Base-by-base conservation (phyloP, 37 sponge, comb jelly and placozoan genomes). In the Chondrilla cf. caribensis region DNA sequence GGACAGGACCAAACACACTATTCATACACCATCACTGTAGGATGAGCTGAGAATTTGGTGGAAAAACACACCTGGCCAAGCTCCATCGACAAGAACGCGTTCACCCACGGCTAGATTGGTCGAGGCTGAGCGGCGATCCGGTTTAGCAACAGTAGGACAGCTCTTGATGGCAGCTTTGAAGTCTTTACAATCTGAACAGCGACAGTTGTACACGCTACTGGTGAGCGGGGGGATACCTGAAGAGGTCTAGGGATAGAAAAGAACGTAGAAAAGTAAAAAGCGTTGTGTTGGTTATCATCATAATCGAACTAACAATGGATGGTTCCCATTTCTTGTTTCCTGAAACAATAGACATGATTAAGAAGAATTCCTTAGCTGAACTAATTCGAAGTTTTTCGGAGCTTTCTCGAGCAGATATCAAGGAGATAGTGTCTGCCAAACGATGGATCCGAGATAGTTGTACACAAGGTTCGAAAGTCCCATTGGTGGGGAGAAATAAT, bases 21-120 rank as follows among this genome's bases (percentile, higher is more conserved):
- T 55, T n/a, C 21, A 32, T 5, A 24, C 11, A 55, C 26, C 11
- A 54, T n/a, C 25, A 79, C 14, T 64, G 8, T 64, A 64, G 22
- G 22, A 14, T 9, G 8, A 64, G 8, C 9, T 64, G 26, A n/a
- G 14, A 8, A 9, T 14, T 64, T 22, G 22, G 26, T 22, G 8
- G 26, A 64, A 14, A 64, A 17, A 37, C 71, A 19, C 28, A 70
- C 71, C 76, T 38, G 76, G 40, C 76, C 76, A 73, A 15, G 2
- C 11, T 32, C 81, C 81, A 25, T 83, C 79, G 7, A 92, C 86
- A 4, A 88, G 54, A 21, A 94, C 89, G 22, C 95, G 51, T 47
- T 90, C 91, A 25, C 95, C 95, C n/a, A 88, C 58, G 26, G 57
- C 79, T 14, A 94, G 41, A 9, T 65, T 51, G 28, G 7, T 70